Percentiles rank a stretch among this genome's conserved stretches.
phyloP scores from a whole-genome alignment of 2,113 vertebrate species.

The Ancistrus triradiatus region DNA sequence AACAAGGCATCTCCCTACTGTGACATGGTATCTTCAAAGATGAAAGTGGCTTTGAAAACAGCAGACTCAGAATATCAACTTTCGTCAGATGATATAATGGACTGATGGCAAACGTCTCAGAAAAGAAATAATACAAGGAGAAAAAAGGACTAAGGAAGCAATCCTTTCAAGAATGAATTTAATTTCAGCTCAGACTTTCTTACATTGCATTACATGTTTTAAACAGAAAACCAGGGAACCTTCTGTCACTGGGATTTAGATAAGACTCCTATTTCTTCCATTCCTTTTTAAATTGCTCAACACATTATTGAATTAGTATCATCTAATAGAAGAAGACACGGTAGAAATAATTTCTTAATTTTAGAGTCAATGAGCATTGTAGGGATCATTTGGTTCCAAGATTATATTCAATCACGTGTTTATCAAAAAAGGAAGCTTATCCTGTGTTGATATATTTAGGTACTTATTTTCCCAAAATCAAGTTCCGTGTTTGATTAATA shows the following conservation, averaged over 20 bases:
- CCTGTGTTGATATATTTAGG: neutral
- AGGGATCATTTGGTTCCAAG: conserved; percentile 5
- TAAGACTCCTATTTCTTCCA: conserved; percentile 16
- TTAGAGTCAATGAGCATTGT: neutral
- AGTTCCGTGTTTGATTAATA: neutral
- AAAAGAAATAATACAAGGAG: no score
- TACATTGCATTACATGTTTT: conserved; percentile 39
- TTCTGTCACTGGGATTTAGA: conserved; percentile 41
- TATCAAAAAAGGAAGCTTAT: no score
- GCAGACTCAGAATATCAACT: conserved; percentile 52
- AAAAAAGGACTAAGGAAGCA: no score
- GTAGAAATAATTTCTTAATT: neutral
- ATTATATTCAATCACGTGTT: no score
- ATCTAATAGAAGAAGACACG: no score
- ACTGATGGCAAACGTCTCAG: conserved; percentile 57
- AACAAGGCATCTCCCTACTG: conserved; percentile 30
- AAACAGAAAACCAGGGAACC: conserved; percentile 46
- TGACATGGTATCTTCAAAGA: conserved; percentile 57
- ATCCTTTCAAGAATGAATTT: no score
- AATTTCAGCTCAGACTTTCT: conserved; percentile 29
- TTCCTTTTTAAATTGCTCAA: conserved; percentile 37
- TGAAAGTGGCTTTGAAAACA: conserved; percentile 68
- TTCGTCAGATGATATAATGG: conserved; percentile 65
- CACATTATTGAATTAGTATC: conserved; percentile 56
- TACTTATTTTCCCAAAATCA: neutral